Conservation (phyloP, 1,140 invertebrate species). For the Sycophaga agraensis region DNA sequence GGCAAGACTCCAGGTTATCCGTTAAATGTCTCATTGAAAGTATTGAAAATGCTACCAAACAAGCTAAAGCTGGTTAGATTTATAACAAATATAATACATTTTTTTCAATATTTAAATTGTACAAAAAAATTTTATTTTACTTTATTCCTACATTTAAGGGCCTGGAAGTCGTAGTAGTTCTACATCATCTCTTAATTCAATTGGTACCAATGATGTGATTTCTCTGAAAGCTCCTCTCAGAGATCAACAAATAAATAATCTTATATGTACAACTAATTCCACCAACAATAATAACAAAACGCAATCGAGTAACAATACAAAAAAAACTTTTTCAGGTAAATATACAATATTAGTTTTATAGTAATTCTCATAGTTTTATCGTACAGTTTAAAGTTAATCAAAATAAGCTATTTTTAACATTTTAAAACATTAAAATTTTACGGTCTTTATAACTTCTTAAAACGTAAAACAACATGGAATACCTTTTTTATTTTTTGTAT, state of each 20-base stretch:
- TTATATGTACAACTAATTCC: constrained; percentile 48
- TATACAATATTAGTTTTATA: background rate
- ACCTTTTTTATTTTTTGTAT: too few species aligned
- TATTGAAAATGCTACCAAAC: constrained; percentile 86
- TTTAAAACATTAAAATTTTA: too few species aligned
- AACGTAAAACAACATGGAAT: too few species aligned
- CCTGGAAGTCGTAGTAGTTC: constrained; percentile 61
- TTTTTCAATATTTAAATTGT: background rate
- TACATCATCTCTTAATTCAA: constrained; percentile 60
- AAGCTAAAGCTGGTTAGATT: constrained; percentile 68
- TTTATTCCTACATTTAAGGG: constrained; percentile 34
- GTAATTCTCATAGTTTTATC: too few species aligned
- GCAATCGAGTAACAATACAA: constrained; percentile 42
- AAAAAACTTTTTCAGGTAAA: constrained; percentile 47
- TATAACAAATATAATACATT: background rate
- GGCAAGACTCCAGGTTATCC: constrained; percentile 78
- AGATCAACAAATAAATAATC: constrained; percentile 52
- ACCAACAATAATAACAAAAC: constrained; percentile 50
- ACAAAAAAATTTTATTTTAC: constrained; percentile 1
- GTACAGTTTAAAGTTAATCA: too few species aligned
- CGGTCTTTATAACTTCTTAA: too few species aligned
- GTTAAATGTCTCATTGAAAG: constrained; percentile 88
- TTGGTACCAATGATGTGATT: constrained; percentile 54
- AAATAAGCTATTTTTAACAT: too few species aligned
- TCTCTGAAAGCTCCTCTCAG: constrained; percentile 50